Evolutionary conservation across 2,888 invertebrate genomes (phyloP).

Genomic region (Clostera curtula): DNA sequence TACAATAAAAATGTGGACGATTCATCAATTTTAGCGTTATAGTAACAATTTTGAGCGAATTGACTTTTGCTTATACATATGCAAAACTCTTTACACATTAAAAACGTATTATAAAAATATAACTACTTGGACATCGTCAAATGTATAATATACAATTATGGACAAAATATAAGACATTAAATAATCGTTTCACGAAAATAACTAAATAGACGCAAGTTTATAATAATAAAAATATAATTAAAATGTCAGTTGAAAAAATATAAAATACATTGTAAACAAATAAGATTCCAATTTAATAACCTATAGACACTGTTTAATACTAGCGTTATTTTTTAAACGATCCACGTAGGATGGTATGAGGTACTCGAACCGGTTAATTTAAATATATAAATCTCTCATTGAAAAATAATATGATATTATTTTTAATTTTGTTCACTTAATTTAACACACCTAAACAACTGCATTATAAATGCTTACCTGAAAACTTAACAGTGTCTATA

Average conservation of each 20-base stretch:
- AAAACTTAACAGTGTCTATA: constrained; percentile 10
- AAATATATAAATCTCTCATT: no score
- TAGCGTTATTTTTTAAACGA: no score
- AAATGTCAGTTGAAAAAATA: constrained; percentile 18
- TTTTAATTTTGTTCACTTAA: no score
- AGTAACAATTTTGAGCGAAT: constrained; percentile 17
- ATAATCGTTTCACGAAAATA: constrained; percentile 64
- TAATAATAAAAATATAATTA: constrained; percentile 11
- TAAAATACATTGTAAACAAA: constrained; percentile 11
- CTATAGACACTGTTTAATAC: no score
- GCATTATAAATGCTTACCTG: no score
- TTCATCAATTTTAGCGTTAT: constrained; percentile 5
- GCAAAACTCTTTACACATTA: background rate
- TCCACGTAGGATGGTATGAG: no score
- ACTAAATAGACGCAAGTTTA: constrained; percentile 23
- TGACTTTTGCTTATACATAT: no score
- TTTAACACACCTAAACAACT: no score
- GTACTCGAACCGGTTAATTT: no score
- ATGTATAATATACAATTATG: constrained; percentile 6
- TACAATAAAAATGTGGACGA: background rate
- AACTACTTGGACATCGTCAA: constrained; percentile 3
- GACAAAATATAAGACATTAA: constrained; percentile 25
- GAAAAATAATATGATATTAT: no score
- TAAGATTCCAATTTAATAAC: no score
- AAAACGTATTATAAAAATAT: constrained; percentile 2